Evolutionary conservation across 2,888 invertebrate genomes (phyloP), one percentile per base, ranked within the genome.

Genomic region (Caenorhabditis zanzibari): DNA sequence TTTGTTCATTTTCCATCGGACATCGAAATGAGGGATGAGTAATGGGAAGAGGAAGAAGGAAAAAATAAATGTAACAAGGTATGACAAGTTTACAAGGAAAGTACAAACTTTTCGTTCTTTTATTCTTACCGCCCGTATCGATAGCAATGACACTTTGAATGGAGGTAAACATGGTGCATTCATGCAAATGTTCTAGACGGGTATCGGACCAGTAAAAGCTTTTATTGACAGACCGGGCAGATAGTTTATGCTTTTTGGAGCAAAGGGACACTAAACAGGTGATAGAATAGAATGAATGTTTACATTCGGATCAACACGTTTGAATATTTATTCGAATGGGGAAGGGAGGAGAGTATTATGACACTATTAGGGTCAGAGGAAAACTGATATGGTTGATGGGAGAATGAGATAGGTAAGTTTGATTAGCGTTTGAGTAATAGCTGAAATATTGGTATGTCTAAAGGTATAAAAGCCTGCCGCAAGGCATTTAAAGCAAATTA

Each of bases 271-370:
- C 54, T 49, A 52, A 64, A 68, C 68, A 68, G 76, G 68, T 76
- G 68, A 38, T 58, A 14, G 74, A 44, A 38, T 26, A 54, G 56
- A 58, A 1, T 19, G 44, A 66, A 24, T 75, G 75, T 75, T 75
- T 75, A 75, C 75, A 75, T 75, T 75, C 44, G 77, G 77, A 77
- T 71, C 77, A 77, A 77, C 77, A 77, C 77, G 52, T 77, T 77
- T 77, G 77, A 77, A 77, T 75, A 63, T 68, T 35, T 73, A 68
- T 73, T 61, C 22, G 49, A 54, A 63, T 41, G 64, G 63, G 54
- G n/a, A 49, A n/a, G 16, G 12, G 66, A 56, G 35, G 32, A 35
- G 52, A 38, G 74, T 59, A 75, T 75, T 75, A 75, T 75, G 59
- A 64, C 75, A 75, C 75, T 75, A 47, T 64, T 28, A 44, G 58